Base-by-base conservation (phyloP, 2,888 invertebrate genomes). In the Hypercompe scribonia region DNA sequence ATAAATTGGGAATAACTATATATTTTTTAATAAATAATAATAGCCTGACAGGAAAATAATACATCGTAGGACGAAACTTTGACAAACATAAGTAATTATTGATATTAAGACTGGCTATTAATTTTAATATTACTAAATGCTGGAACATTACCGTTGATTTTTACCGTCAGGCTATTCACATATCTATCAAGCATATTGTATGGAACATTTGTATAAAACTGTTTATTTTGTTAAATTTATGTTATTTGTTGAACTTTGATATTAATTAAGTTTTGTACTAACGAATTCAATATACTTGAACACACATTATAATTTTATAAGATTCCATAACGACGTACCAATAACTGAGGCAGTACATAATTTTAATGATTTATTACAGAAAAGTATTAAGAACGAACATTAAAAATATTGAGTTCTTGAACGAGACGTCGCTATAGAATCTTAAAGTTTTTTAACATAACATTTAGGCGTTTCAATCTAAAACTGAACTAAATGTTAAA, bases 361-460 rank as follows among this genome's bases (percentile, higher is more conserved):
- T 61, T 28, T 61, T 18, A 5, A 61, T 61, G 18, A 61, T 61
- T 61, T 61, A 31, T 18, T 18, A 31, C 7, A 15, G 58, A 46
- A 34, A 15, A 34, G n/a, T 68, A 15, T 8, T 50, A 46, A 42
- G 8, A 31, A 18, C 31, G 31, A 31, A 18, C 15, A 18, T 31
- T 36, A 68, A 18, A 3, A 58, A 34, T 58, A 4, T 11, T 39
- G 21, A 10, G 10, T 36, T 39, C 77, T 31, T 28, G 2, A 86
- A 82, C 77, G 87, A 90, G 89, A 89, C 85, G 82, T 87, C 90
- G 90, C 88, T 87, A 89, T 91, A 92, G 92, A 93, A 93, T 91
- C 93, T 93, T 93, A 89, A 82, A 74, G 77, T 78, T 80, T 66
- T 73, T 79, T 65, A 77, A 77, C 71, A 80, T 68, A 78, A 80